Base-by-base conservation (phyloP, 2,797 vertebrate genomes). In the Mormyrus proboscirostris region DNA sequence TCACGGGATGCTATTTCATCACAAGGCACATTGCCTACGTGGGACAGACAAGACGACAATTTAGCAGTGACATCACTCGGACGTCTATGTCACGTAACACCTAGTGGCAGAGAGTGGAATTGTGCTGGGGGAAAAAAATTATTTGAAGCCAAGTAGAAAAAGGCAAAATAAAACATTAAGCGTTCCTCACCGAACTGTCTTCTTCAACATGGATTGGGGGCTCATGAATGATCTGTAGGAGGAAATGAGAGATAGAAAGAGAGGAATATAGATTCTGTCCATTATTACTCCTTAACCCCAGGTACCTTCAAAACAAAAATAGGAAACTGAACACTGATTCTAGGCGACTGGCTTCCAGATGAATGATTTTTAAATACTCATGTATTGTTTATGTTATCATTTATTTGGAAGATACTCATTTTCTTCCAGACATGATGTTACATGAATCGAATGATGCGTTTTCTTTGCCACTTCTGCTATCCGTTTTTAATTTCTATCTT, bases 161-260 rank as follows among this genome's bases (percentile, higher is more conserved):
- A 86, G 3, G 29, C 10, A 29, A 57, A 86, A 57, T 33, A 33
- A 86, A 33, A 19, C 0, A 29, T 4, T 73, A 38, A 3, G 59
- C 2, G 0, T 0, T 4, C 91, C 97, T 96, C 93, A 99, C 98
- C 93, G 98, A 99, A 0, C 93, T 94, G 93, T 99, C 97, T 1
- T 98, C 97, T 19, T 94, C 94, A 0, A 95, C 95, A 2, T 97
- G 96, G n/a, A 97, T 97, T 0, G 98, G 97, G 0, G 97, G 96
- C 89, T 99, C 98, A 84, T 97, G 98, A 92, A 99, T 99, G 83
- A 99, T 96, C 98, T 99, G 92, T 49, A 92, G 93, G 57, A 51
- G n/a, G 87, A 8, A 51, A 86, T 49, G 47, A 86, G n/a, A 57
- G 91, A 87, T 51, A 29, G 44, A 1, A 8, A 90, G 91, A 87